phyloP scores from a whole-genome alignment of 2,113 vertebrate species.

The Serranochromis macrocephalus region DNA sequence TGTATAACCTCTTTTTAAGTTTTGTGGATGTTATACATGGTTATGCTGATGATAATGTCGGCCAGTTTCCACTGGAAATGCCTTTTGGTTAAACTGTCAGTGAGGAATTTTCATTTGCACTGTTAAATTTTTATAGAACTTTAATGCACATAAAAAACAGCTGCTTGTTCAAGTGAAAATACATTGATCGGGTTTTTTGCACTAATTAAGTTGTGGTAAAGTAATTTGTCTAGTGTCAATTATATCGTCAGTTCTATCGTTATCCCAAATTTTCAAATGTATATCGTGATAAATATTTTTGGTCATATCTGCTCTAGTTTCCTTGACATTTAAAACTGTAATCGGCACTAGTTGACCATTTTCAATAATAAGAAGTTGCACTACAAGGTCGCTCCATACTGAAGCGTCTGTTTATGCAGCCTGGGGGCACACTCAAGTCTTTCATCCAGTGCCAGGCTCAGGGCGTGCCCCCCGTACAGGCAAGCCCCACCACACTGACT shows the following conservation, averaged over 20 bases:
- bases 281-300: background rate
- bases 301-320: background rate
- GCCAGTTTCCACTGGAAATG: background rate
- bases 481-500: slow-evolving; percentile 9
- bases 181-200: background rate
- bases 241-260: background rate
- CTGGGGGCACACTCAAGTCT: slow-evolving; percentile 35
- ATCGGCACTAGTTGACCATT: background rate
- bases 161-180: rapidly evolving
- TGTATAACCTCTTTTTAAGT: rapidly evolving
- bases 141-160: background rate
- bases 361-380: background rate
- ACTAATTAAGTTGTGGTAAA: background rate
- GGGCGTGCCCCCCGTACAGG: background rate
- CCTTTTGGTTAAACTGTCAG: rapidly evolving
- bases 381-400: background rate
- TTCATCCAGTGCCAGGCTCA: slow-evolving; percentile 45
- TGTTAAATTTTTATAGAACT: background rate
- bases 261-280: background rate
- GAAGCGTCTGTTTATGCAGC: background rate
- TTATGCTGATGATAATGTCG: background rate
- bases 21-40: rapidly evolving
- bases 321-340: background rate
- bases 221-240: background rate
- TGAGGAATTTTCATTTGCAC: rapidly evolving